Evolutionary conservation across 2,888 invertebrate genomes (phyloP), one percentile per base, ranked within the genome.

Genomic region (Catocala sponsa): DNA sequence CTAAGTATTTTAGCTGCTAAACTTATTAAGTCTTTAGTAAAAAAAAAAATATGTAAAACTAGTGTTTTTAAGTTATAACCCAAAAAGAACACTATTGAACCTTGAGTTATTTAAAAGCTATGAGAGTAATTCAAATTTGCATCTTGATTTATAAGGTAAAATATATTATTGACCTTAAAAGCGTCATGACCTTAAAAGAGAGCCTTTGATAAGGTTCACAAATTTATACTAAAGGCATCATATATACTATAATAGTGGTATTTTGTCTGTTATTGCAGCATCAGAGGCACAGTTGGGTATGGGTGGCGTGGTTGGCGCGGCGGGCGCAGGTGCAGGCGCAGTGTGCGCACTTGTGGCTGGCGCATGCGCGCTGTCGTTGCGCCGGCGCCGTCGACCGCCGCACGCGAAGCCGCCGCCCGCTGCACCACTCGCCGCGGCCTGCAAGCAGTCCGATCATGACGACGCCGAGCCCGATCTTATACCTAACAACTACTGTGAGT

Each of bases 381-480:
- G 90, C 47, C 80, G 84, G n/a, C 84, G 86, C 63, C 78, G 82
- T 42, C 81, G 85, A 79, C 81, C 78, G 64, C 85, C 86, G 76
- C 73, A 86, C 72, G 71, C 76, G 78, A 13, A 46, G 1, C 38
- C 35, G 71, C 73, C 75, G 65, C 58, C 80, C 81, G 51, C 81
- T 63, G 76, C 60, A 62, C 63, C 75, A 66, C 70, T 55, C 63
- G 75, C 61, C 61, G 78, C 38, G 64, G 59, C 55, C 59, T 41
- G 63, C 61, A 78, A 78, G 57, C 69, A 65, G 25, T 1, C 15
- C 38, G 91, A 91, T 15, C 90, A 86, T 78, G 93, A 93, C 70
- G 93, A 94, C 78, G 81, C 90, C 15, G 94, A 94, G 80, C 93
- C 94, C 0, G 94, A 94, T 78, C 90, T 93, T 70, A 93, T 93